phyloP scores from a whole-genome alignment of 2,888 invertebrate genomes.

The Apotomis turbidana region DNA sequence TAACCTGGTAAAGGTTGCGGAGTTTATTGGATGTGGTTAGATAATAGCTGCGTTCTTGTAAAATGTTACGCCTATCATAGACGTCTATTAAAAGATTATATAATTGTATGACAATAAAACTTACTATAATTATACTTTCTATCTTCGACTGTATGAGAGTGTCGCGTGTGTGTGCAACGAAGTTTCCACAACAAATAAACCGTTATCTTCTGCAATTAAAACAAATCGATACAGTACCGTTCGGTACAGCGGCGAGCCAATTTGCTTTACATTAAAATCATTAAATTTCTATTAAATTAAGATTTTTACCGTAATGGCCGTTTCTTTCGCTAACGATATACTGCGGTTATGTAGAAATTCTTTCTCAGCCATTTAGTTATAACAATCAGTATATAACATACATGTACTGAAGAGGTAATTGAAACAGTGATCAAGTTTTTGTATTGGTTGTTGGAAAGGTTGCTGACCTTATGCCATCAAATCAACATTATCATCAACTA shows the following conservation, averaged over 20 bases:
- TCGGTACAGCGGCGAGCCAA: neutral
- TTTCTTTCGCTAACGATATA: slow-evolving; percentile 19
- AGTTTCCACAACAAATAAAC: slow-evolving; percentile 7
- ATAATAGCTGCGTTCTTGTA: no score
- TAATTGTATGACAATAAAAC: neutral
- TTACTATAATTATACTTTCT: slow-evolving; percentile 1
- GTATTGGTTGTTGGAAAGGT: neutral
- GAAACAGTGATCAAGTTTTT: neutral
- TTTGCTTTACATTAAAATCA: slow-evolving; percentile 21
- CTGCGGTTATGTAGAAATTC: slow-evolving; percentile 11
- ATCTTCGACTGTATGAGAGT: neutral
- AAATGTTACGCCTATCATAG: no score
- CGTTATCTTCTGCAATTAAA: slow-evolving; percentile 26
- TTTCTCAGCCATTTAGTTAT: slow-evolving; percentile 2
- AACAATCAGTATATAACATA: neutral
- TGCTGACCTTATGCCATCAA: neutral
- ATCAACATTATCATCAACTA: neutral
- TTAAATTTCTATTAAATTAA: slow-evolving; percentile 16
- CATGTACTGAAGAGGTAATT: neutral
- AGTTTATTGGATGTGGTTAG: no score
- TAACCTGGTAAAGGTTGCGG: no score
- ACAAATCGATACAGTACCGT: slow-evolving; percentile 13
- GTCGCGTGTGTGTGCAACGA: slow-evolving; percentile 5
- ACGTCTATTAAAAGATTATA: neutral
- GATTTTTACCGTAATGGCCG: slow-evolving; percentile 13